Percentiles rank a stretch among this genome's conserved stretches.
phyloP scores from a whole-genome alignment of 1,140 invertebrate species.

The Meloidogyne chitwoodi region DNA sequence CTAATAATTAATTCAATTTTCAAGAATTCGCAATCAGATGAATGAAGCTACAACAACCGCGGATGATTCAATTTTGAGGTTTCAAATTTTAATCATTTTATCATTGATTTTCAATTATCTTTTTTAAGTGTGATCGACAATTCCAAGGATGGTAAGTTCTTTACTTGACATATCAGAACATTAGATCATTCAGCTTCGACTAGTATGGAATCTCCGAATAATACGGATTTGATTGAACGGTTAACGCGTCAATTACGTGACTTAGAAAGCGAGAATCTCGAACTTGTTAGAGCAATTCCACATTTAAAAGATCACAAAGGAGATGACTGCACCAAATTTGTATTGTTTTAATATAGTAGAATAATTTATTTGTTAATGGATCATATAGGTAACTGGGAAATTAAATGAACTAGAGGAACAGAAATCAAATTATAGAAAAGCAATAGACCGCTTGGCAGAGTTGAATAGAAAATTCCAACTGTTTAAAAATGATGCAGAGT shows the following conservation, averaged over 20 bases:
- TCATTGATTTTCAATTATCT: no score
- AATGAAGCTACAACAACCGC: no score
- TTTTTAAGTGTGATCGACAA: no score
- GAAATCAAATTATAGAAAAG: not conserved
- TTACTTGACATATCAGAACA: not conserved
- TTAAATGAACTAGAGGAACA: slow-evolving; percentile 5
- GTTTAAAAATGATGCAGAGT: slow-evolving; percentile 3
- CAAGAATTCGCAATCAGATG: no score
- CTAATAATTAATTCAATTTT: no score
- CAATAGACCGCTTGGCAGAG: not conserved
- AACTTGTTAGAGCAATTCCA: slow-evolving; percentile 1
- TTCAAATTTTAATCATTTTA: no score
- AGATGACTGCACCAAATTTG: slow-evolving; percentile 5
- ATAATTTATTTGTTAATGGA: not conserved
- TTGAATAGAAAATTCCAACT: not conserved
- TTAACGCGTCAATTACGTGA: not conserved
- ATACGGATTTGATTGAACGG: not conserved
- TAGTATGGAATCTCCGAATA: not conserved
- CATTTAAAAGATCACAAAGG: slow-evolving; percentile 2
- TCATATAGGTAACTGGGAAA: slow-evolving; percentile 1
- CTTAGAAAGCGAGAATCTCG: slow-evolving; percentile 12
- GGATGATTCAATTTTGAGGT: no score
- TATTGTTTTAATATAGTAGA: not conserved
- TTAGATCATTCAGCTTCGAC: not conserved
- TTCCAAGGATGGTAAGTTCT: not conserved